phyloP scores from a whole-genome alignment of 1,140 invertebrate genomes.

The Drosophila sturtevanti region DNA sequence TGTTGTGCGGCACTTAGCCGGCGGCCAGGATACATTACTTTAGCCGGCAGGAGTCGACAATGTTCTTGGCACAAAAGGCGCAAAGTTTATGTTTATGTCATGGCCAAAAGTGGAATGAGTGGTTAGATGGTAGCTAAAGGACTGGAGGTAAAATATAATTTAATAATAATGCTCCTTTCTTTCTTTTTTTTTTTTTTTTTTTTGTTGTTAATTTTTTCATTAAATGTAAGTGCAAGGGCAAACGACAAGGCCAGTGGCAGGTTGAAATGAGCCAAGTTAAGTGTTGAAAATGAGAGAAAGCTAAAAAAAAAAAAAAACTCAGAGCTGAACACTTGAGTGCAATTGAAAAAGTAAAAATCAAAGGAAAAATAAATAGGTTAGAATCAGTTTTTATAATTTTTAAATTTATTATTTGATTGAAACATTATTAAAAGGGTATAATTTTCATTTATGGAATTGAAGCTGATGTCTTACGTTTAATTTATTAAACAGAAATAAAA shows the following conservation, averaged over 20 bases:
- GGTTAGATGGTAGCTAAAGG: neutral
- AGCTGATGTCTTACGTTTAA: no score
- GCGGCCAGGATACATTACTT: slow-evolving; percentile 63
- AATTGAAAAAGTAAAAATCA: neutral
- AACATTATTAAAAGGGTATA: no score
- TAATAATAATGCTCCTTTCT: slow-evolving; percentile 66
- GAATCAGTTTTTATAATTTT: neutral
- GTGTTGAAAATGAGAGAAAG: neutral
- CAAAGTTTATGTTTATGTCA: slow-evolving; percentile 81
- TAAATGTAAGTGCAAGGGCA: slow-evolving; percentile 61
- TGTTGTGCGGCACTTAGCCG: slow-evolving; percentile 55
- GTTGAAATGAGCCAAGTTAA: slow-evolving; percentile 17
- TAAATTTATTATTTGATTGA: no score
- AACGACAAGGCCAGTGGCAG: slow-evolving; percentile 36
- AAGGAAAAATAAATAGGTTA: neutral
- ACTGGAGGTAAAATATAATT: slow-evolving; percentile 49
- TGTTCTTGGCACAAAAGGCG: slow-evolving; percentile 62
- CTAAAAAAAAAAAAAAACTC: no score
- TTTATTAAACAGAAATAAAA: no score
- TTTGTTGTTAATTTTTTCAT: slow-evolving; percentile 54
- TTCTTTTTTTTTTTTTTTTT: neutral
- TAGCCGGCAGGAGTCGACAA: slow-evolving; percentile 37
- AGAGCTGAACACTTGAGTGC: neutral
- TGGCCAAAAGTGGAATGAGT: slow-evolving; percentile 28
- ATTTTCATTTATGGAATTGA: no score